Evolutionary conservation across 2,888 invertebrate genomes (phyloP), one percentile per base, ranked within the genome.

Genomic region (Poecilobothrus nobilitatus): DNA sequence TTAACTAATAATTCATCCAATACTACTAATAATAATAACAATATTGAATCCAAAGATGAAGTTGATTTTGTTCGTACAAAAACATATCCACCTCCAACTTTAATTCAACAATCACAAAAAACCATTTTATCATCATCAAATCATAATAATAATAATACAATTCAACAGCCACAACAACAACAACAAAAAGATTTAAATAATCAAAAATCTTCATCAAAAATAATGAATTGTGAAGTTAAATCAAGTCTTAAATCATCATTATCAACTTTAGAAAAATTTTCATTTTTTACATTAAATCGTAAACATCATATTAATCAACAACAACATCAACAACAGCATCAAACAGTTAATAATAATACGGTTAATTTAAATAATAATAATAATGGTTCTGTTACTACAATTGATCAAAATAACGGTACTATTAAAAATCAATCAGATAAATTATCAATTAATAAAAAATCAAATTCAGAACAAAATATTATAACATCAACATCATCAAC

Each of bases 1-100:
- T 69, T 72, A 21, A 71, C 69, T 68, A 27, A 27, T 5, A 70
- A 71, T 68, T 71, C 71, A 62, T 67, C 18, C 44, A 67, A 61
- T 61, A 67, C 37, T 71, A 71, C 53, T 64, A 72, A 70, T 70
- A 71, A 70, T 65, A 72, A 72, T 61, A 69, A 68, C 68, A 68
- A 65, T 68, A 71, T 68, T 53, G 71, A 73, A 67, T 75, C 75
- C 73, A 75, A 75, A 74, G 81, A 81, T 76, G 81, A 80, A 75
- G 79, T 80, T 61, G 81, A 80, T 74, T 81, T 80, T 71, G 76
- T 79, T 20, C 70, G 67, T 21, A 41, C 65, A 34, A 63, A 65
- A 12, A 44, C 62, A 7, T 63, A 66, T 67, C 67, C 67, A 33
- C 62, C 34, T 44, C 62, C 41, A 65, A 65, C 37, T 3, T 4